Evolutionary conservation across 2,888 invertebrate genomes (phyloP).

Genomic region (Sinohyriopsis cumingii): DNA sequence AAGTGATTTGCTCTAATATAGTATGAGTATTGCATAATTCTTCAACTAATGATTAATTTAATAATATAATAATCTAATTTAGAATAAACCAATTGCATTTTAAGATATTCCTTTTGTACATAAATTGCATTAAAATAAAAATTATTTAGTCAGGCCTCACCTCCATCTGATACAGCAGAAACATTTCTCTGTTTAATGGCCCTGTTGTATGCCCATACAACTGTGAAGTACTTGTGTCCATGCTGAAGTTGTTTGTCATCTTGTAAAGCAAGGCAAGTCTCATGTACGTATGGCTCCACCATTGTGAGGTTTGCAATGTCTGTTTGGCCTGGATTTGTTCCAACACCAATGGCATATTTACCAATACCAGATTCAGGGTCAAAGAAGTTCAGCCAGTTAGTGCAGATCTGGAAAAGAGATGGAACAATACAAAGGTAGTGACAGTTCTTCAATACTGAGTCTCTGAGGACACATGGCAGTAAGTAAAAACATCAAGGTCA

Average conservation of each 20-base stretch:
- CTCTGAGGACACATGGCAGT: too few relatives aligned
- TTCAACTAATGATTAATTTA: too few relatives aligned
- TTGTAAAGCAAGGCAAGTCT: constrained; percentile 32
- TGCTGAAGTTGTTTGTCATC: constrained; percentile 34
- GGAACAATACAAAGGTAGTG: not conserved
- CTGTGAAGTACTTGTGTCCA: constrained; percentile 37
- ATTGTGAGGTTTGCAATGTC: constrained; percentile 28
- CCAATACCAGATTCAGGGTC: constrained; percentile 54
- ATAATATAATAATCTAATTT: too few relatives aligned
- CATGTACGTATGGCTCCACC: constrained; percentile 17
- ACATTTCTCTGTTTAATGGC: constrained; percentile 47
- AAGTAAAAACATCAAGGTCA: too few relatives aligned
- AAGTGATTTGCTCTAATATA: too few relatives aligned
- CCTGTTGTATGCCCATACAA: constrained; percentile 47
- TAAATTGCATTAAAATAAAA: too few relatives aligned
- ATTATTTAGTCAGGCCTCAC: constrained; percentile 8
- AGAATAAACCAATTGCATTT: too few relatives aligned
- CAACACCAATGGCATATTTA: constrained; percentile 39
- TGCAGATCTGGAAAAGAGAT: constrained; percentile 43
- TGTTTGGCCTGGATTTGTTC: constrained; percentile 18
- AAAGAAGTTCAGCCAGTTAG: constrained; percentile 50
- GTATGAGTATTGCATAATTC: too few relatives aligned
- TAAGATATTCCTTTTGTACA: too few relatives aligned
- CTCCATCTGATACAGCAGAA: constrained; percentile 43
- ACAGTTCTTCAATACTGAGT: too few relatives aligned